Percentiles rank a stretch among this genome's conserved stretches.
Conservation (phyloP, 2,113 vertebrate species). For the Apaloderma vittatum region DNA sequence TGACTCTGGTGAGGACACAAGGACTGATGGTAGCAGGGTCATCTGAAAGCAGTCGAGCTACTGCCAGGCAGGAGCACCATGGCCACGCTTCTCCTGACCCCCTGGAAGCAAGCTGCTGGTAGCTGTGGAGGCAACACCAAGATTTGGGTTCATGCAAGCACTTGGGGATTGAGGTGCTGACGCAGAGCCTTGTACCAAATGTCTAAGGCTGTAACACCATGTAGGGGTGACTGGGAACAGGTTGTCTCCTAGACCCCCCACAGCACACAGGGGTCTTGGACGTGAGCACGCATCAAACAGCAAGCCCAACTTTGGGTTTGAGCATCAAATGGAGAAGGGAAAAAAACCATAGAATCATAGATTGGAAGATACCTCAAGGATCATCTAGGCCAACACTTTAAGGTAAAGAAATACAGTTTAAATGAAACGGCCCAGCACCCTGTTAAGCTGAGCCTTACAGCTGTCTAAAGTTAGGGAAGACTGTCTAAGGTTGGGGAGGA, state of each 20-base stretch:
- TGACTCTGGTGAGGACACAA: not conserved
- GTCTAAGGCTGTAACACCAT: not conserved
- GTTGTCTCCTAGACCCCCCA: not conserved
- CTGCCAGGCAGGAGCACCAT: not conserved
- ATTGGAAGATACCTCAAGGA: too few species aligned
- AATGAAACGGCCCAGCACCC: too few species aligned
- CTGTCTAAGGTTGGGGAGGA: too few species aligned
- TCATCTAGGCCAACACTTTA: too few species aligned
- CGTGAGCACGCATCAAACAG: not conserved
- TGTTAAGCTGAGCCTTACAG: too few species aligned
- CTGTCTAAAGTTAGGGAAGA: too few species aligned
- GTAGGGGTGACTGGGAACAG: not conserved
- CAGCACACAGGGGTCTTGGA: rapidly evolving
- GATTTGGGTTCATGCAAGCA: not conserved
- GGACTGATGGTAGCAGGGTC: not conserved
- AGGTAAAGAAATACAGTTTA: too few species aligned
- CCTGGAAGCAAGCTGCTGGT: not conserved
- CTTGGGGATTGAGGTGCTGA: not conserved
- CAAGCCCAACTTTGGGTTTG: not conserved
- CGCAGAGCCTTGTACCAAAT: not conserved
- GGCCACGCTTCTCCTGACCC: not conserved
- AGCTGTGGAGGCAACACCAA: not conserved
- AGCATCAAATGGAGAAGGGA: not conserved
- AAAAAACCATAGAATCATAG: not conserved
- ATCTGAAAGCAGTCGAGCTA: not conserved